Conservation (phyloP, 1,140 invertebrate genomes). For the Heliconius hermathena region DNA sequence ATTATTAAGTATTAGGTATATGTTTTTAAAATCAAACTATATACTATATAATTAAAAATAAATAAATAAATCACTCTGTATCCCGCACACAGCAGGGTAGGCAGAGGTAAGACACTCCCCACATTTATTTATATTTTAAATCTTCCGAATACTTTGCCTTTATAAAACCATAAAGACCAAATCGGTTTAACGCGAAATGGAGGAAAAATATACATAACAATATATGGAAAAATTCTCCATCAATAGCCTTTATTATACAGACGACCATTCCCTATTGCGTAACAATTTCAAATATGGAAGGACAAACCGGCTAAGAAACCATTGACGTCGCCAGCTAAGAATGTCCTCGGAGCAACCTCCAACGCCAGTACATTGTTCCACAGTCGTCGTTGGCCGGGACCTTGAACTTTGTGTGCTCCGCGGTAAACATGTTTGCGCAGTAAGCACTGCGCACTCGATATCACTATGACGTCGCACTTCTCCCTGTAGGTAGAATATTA, state of each 20-base stretch:
- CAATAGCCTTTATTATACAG: neutral
- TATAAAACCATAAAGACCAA: no score
- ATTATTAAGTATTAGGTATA: no score
- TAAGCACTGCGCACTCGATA: slow-evolving; percentile 70
- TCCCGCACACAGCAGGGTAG: no score
- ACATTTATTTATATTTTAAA: no score
- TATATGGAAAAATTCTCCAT: neutral
- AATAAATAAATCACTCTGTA: no score
- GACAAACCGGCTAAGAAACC: slow-evolving; percentile 17
- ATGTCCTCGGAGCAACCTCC: slow-evolving; percentile 63
- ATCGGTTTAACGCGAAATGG: neutral
- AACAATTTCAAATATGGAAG: slow-evolving; percentile 28
- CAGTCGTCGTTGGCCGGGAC: slow-evolving; percentile 62
- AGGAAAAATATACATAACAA: neutral
- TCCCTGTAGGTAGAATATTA: slow-evolving; percentile 35
- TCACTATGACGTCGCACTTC: slow-evolving; percentile 61
- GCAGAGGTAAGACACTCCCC: no score
- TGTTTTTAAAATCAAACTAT: no score
- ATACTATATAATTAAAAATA: no score
- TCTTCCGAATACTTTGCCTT: no score
- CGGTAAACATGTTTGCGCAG: slow-evolving; percentile 79
- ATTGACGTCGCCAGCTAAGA: slow-evolving; percentile 32
- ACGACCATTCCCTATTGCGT: neutral
- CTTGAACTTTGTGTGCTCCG: slow-evolving; percentile 76
- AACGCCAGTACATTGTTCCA: slow-evolving; percentile 66